Percentiles rank a stretch among this genome's conserved stretches.
Evolutionary conservation across 2,797 vertebrate genomes (phyloP).

Genomic region (Glossophaga mutica): DNA sequence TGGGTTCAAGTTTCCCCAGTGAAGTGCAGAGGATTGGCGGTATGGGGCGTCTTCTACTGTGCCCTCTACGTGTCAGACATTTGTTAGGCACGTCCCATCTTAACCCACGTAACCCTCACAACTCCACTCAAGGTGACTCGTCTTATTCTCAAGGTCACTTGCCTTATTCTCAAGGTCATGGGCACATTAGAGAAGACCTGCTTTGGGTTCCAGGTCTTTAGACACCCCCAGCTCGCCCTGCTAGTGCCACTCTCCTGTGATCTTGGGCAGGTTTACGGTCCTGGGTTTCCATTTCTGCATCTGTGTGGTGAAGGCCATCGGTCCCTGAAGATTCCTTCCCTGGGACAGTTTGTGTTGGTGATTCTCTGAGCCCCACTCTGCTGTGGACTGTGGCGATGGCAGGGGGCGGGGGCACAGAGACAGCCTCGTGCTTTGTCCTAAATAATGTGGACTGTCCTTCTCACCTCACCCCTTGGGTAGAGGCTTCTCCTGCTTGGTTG

Average conservation of each 20-base stretch:
- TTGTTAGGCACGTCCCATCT: neutral
- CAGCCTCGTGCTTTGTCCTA: neutral
- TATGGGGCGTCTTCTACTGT: neutral
- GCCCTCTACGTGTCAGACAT: fast-evolving
- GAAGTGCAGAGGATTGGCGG: fast-evolving
- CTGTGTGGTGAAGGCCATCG: neutral
- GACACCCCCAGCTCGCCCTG: neutral
- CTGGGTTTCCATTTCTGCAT: neutral
- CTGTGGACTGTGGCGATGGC: neutral
- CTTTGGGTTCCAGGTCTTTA: neutral
- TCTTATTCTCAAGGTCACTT: neutral
- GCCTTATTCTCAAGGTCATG: neutral
- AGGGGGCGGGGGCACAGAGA: neutral
- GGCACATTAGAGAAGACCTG: neutral
- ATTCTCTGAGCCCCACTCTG: neutral
- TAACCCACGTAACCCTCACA: neutral
- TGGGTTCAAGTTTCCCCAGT: neutral
- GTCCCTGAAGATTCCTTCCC: neutral
- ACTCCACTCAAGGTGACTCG: neutral
- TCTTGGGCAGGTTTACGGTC: neutral
- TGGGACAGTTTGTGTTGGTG: neutral
- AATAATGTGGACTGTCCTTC: neutral
- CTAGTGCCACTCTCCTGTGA: neutral
- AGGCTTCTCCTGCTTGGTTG: neutral
- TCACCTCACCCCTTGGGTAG: neutral